phyloP scores from a whole-genome alignment of 2,113 vertebrate species.

The Notothenia rossii region DNA sequence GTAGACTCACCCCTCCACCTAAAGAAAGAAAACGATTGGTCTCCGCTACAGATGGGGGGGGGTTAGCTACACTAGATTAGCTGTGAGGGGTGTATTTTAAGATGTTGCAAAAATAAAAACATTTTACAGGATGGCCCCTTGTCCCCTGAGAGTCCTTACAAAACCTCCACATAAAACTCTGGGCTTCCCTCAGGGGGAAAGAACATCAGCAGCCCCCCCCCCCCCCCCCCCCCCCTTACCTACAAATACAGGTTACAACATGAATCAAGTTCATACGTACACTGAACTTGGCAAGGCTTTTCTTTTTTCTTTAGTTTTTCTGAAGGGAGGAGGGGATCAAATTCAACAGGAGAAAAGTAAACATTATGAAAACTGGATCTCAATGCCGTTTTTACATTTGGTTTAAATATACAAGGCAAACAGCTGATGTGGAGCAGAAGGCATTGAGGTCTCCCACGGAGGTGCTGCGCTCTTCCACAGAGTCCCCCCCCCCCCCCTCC shows the following conservation, averaged over 20 bases:
- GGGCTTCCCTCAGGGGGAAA: slow-evolving; percentile 48
- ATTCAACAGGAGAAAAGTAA: slow-evolving; percentile 23
- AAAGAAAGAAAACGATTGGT: slow-evolving; percentile 51
- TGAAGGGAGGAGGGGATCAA: slow-evolving; percentile 18
- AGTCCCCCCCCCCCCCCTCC: slow-evolving; percentile 56
- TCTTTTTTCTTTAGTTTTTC: background rate
- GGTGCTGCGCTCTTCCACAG: slow-evolving; percentile 58
- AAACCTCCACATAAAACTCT: slow-evolving; percentile 50
- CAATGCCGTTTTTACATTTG: slow-evolving; percentile 71
- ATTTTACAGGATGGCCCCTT: slow-evolving; percentile 58
- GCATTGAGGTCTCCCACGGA: slow-evolving; percentile 62
- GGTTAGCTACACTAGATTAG: slow-evolving; percentile 54
- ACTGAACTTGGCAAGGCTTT: slow-evolving; percentile 37
- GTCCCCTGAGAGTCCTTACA: slow-evolving; percentile 77
- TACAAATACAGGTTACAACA: slow-evolving; percentile 41
- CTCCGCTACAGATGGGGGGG: slow-evolving; percentile 63
- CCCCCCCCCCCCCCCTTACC: slow-evolving; percentile 32
- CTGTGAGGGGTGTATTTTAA: slow-evolving; percentile 32
- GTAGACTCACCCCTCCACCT: background rate
- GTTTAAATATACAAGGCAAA: slow-evolving; percentile 75
- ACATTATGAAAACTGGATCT: slow-evolving; percentile 48
- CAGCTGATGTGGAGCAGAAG: slow-evolving; percentile 70
- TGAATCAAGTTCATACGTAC: slow-evolving; percentile 38
- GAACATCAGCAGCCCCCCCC: slow-evolving; percentile 51
- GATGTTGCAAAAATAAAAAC: slow-evolving; percentile 38